These are phyloP conservation scores for Temnopleurus reevesii DNA, from an alignment of 53 echinoderm and acorn worm genomes.

Conservation along the genomic window DNA sequence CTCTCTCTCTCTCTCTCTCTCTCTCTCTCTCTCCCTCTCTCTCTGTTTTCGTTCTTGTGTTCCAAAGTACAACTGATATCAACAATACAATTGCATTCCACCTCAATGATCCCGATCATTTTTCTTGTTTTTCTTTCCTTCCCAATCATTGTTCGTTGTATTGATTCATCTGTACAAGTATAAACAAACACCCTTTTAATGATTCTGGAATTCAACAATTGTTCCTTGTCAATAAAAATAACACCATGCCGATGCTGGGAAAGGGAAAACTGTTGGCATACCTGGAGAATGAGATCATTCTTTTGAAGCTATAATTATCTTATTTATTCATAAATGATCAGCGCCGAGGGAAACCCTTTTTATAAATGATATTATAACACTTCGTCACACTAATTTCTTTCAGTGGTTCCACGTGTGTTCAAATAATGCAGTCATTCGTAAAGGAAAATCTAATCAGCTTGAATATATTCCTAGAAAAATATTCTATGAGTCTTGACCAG, in stretches of 20 bases:
- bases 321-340: neutral
- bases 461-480: neutral
- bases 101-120: neutral
- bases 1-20: too few species aligned
- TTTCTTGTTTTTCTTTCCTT: neutral
- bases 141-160: slow-evolving; percentile 3
- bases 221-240: neutral
- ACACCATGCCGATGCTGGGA: neutral
- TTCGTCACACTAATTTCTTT: neutral
- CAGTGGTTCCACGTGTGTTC: neutral
- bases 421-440: neutral
- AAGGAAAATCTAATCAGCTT: neutral
- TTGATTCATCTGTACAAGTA: neutral
- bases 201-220: slow-evolving; percentile 1
- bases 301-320: neutral
- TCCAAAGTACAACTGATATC: slow-evolving; percentile 35
- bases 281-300: neutral
- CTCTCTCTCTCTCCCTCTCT: too few species aligned
- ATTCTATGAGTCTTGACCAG: neutral
- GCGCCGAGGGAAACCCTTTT: slow-evolving; percentile 15
- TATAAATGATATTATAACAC: neutral
- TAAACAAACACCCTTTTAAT: neutral
- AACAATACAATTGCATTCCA: slow-evolving; percentile 13
- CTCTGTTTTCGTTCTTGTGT: neutral
- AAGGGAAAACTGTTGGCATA: neutral